A percentile compares a stretch with the other conserved stretches of the same genome.
Conservation (phyloP, 1,140 invertebrate species). For the Drosophila prosaltans region DNA sequence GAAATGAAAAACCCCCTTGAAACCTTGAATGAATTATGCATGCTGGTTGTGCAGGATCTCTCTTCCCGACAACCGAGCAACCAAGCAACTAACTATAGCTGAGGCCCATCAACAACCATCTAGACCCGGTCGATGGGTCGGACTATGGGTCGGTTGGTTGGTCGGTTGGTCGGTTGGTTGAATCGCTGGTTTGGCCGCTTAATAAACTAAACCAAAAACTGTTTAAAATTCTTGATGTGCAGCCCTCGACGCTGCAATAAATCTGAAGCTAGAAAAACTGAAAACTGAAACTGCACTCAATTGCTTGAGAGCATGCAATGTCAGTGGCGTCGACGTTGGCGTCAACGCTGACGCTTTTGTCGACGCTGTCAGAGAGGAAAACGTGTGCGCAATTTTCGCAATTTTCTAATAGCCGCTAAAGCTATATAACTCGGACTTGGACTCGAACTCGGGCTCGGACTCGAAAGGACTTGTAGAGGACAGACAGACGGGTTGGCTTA, state of each 20-base stretch:
- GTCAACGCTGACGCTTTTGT: constrained; percentile 6
- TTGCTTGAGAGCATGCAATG: constrained; percentile 65
- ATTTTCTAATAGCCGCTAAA: constrained; percentile 79
- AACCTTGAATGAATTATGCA: constrained; percentile 69
- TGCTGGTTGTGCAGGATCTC: constrained; percentile 8
- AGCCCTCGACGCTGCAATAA: constrained; percentile 63
- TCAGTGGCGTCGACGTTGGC: constrained; percentile 16
- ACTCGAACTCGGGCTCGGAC: not conserved
- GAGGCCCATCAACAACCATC: constrained; percentile 12
- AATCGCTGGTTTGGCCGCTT: constrained; percentile 32
- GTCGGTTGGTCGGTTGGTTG: not conserved
- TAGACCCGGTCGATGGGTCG: not conserved
- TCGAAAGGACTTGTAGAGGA: not conserved
- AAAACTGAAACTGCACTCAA: constrained; percentile 77
- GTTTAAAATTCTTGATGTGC: constrained; percentile 69
- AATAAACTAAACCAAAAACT: constrained; percentile 75
- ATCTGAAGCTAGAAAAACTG: constrained; percentile 58
- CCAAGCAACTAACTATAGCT: not conserved
- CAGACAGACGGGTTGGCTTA: not conserved
- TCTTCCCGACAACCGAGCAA: not conserved
- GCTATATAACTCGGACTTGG: constrained; percentile 27
- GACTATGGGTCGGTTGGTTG: not conserved
- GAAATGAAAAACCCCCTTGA: constrained; percentile 51
- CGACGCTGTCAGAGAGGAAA: constrained; percentile 30
- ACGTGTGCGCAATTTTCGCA: constrained; percentile 79